Base-by-base conservation (phyloP, 1,140 invertebrate genomes). In the Aphis gossypii region DNA sequence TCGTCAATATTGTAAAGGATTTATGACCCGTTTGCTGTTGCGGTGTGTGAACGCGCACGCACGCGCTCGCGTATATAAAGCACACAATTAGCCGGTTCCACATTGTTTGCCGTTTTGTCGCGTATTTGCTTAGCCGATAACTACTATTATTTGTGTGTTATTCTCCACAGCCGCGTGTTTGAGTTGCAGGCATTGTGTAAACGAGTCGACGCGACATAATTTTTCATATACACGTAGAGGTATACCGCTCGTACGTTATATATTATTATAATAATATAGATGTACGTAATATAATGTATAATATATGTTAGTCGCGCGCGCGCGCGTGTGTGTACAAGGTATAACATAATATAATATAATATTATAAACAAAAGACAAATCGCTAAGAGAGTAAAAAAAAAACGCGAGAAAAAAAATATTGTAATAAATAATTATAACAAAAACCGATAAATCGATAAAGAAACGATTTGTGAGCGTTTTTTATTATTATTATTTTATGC, bases 51-150 rank as follows among this genome's bases (percentile, higher is more conserved):
- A 25, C 30, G 41, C 51, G 11, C 14, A 20, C 54, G 35, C 35
- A 8, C 35, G 21, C 35, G 30, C 86, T n/a, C 46, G 4, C 87
- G 35, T 38, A 35, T 23, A 89, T 56, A 90, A 60, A 41, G 23
- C 30, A 93, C 82, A 84, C 48, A 84, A 93, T 93, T 93, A 92
- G 91, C 60, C 46, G 76, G 68, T 92, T 83, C 41, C 91, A 83
- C 60, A n/a, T 92, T 76, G 68, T 92, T 38, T 44, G 38, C 41
- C 41, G 60, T 83, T 44, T 76, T 48, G 91, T 92, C n/a, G 82
- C 44, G n/a, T 93, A 56, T 93, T 93, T 93, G 92, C 82, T 93
- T 93, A 93, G 92, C 51, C 82, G 92, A 93, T 86, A 93, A 93
- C 92, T 93, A 92, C 41, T 92, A 82, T 82, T 82, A 51, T 92